Evolutionary conservation across 2,888 invertebrate genomes (phyloP), one percentile per base, ranked within the genome.

Genomic region (Amiota minor): DNA sequence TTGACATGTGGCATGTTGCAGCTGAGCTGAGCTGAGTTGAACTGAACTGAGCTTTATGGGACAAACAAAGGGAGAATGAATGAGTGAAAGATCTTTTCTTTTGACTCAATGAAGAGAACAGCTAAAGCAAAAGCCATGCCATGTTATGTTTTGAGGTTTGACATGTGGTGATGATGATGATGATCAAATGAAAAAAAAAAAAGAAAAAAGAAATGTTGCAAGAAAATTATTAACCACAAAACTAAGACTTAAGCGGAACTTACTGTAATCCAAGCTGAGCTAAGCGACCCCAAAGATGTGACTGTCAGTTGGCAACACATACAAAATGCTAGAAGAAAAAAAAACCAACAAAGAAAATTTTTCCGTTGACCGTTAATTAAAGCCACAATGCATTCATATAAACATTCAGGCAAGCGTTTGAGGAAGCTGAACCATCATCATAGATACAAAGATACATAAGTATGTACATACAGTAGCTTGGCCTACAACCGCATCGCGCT

Each of bases 331-430:
- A 16, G 9, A 16, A 53, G 20, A 59, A 59, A 64, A 64, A 45
- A 47, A 65, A 59, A 59, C 6, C 11, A 18, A 11, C 10, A 59
- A 59, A 59, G 59, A 59, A 59, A 20, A 53, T 12, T 10, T 65
- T 65, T 9, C 46, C 65, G 65, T 49, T 83, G 84, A 79, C 85
- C 85, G 84, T 85, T 83, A 85, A 83, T 83, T 83, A 83, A 83
- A 85, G 78, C 82, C 84, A 75, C 82, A 59, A 59, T 59, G 59
- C 59, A 20, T 11, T 11, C 53, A 16, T n/a, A 20, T 59, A 18
- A 72, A 75, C 71, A 55, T 67, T 67, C 50, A 59, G 10, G 68
- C 3, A 16, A 23, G 35, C n/a, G 9, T n/a, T 14, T n/a, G 14
- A 16, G 55, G 16, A 14, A 55, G 55, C 14, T 16, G 16, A n/a